Evolutionary conservation across 2,888 invertebrate genomes (phyloP), one percentile per base, ranked within the genome.

Genomic region (Luffia ferchaultella): DNA sequence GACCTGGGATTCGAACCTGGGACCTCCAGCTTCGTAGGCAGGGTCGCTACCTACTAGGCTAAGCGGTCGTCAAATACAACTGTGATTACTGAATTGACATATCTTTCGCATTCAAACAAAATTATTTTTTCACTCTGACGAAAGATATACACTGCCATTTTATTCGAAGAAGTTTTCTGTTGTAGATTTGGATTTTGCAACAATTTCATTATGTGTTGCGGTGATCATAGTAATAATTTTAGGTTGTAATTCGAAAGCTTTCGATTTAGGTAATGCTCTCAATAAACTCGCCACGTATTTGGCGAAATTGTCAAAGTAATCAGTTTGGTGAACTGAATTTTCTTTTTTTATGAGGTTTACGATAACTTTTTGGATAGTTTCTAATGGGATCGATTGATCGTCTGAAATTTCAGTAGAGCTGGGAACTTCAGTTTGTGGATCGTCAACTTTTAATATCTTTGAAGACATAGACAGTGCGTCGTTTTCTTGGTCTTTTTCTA

Each of bases 271-370:
- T 54, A 73, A 52, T 2, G 44, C 56, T 45, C 65, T 59, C 40
- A 73, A 42, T 49, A 73, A 50, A 1, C 66, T 62, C 0, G 70
- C 65, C 2, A 73, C 59, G 3, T 73, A 70, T 45, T 58, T 66
- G 5, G 69, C 73, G 40, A 73, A 73, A 1, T 52, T 59, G n/a
- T 67, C 71, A 18, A 57, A 65, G 3, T 57, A 57, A 40, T 30
- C 30, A 3, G 30, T 30, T 12, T 30, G 30, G 3, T 30, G 30
- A 30, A 3, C 5, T 30, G 12, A 7, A 7, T 30, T 30, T 12
- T 30, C 30, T 12, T 30, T 30, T 30, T 30, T 12, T 3, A 30
- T 3, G 3, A 30, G 30, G 12, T 12, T 30, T 7, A 30, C 5
- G 12, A 30, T 30, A 30, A 12, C 30, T 30, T 12, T 30, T 12